Conservation (phyloP, 1,140 invertebrate genomes). For the Cryptotermes secundus region DNA sequence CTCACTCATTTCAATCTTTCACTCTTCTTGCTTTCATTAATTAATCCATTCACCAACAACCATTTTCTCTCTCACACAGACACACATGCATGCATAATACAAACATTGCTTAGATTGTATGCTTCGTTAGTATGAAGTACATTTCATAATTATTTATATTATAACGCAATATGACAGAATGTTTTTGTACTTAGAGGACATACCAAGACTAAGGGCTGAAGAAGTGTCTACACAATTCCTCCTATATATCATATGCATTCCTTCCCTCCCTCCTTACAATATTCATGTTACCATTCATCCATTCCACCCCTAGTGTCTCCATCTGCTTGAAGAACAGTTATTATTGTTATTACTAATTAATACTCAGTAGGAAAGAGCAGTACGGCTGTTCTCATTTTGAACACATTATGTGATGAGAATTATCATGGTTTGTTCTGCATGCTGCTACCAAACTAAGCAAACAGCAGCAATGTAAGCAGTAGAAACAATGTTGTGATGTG, state of each 20-base stretch:
- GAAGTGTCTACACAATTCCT: not conserved
- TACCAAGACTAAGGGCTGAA: slow-evolving; percentile 15
- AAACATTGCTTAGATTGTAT: not conserved
- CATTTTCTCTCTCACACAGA: not conserved
- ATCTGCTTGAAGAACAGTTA: not conserved
- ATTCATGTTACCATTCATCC: not conserved
- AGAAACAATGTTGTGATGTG: not conserved
- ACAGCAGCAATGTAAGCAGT: not conserved
- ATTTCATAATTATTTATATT: not conserved
- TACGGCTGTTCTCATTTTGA: not conserved
- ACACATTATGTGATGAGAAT: slow-evolving; percentile 10
- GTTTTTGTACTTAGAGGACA: slow-evolving; percentile 7
- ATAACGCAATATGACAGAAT: slow-evolving; percentile 1
- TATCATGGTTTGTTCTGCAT: not conserved
- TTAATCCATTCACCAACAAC: not conserved
- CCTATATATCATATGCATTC: not conserved
- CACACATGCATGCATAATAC: not conserved
- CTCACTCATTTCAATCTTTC: not conserved
- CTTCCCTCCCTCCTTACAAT: not conserved
- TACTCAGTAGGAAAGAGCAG: not conserved
- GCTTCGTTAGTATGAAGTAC: not conserved
- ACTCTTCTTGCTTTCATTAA: not conserved
- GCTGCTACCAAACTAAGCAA: not conserved
- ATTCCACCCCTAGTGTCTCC: not conserved
- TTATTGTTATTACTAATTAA: not conserved